A percentile compares a stretch with the other conserved stretches of the same genome.
These are phyloP conservation scores for Zygogramma bicolorata DNA, from an alignment of 2,888 invertebrate genomes.

Conservation along the genomic window DNA sequence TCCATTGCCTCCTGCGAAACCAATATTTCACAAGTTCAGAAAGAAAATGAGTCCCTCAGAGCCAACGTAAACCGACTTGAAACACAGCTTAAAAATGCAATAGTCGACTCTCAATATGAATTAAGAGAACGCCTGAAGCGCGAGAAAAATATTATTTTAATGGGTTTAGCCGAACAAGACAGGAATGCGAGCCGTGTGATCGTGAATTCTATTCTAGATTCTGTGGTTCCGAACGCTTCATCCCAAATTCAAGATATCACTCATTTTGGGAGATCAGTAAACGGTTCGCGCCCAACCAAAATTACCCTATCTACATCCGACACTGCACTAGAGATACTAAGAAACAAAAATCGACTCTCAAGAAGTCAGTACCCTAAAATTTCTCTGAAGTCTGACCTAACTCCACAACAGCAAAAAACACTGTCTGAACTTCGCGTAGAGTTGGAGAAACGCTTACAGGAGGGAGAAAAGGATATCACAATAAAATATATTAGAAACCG, in stretches of 20 bases:
- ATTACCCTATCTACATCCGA: neutral
- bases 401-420: neutral
- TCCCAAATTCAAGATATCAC: constrained; percentile 5
- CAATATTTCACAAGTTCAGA: neutral
- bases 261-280: neutral
- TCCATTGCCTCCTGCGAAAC: neutral
- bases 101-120: neutral
- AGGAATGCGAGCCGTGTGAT: neutral
- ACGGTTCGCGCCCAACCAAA: neutral
- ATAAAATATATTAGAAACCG: neutral
- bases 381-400: neutral
- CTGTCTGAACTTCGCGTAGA: neutral
- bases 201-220: neutral
- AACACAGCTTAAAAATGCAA: neutral
- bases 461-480: neutral
- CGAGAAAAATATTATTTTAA: neutral
- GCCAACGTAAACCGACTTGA: neutral
- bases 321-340: neutral
- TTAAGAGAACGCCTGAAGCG: neutral
- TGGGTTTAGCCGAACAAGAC: neutral
- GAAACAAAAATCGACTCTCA: neutral
- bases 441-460: neutral
- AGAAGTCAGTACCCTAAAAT: neutral
- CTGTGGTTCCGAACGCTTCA: neutral
- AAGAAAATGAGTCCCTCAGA: neutral